Percentiles rank a stretch among this genome's conserved stretches.
These are phyloP conservation scores for Perognathus longimembris DNA, from an alignment of 2,113 vertebrate species.

Conservation along the genomic window DNA sequence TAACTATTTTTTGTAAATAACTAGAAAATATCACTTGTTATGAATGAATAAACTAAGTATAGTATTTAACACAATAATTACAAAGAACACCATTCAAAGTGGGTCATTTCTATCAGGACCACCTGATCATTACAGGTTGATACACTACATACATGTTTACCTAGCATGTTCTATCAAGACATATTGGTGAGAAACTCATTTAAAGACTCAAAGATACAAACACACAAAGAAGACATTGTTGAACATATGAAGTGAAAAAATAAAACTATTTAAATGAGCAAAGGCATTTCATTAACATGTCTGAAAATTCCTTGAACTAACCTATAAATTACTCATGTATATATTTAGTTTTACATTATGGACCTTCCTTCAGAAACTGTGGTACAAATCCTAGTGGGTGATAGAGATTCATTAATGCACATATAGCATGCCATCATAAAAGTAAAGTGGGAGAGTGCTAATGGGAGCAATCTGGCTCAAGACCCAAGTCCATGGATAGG, in stretches of 20 bases:
- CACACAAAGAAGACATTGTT: background rate
- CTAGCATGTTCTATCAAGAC: background rate
- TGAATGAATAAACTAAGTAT: background rate
- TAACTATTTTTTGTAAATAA: background rate
- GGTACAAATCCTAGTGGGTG: background rate
- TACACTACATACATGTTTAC: background rate
- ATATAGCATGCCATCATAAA: background rate
- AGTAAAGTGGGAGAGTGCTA: background rate
- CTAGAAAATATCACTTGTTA: background rate
- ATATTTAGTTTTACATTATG: background rate
- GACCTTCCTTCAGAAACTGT: background rate
- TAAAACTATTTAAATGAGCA: background rate
- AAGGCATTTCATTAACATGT: background rate
- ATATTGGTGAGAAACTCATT: background rate
- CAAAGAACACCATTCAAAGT: background rate
- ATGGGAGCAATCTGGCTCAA: background rate
- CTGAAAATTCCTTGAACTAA: background rate
- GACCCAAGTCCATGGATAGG: background rate
- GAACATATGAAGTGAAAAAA: background rate
- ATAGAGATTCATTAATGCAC: background rate
- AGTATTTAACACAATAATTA: constrained; percentile 10
- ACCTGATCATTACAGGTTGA: background rate
- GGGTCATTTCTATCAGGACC: background rate
- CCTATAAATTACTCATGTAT: background rate
- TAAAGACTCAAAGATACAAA: background rate